Evolutionary conservation across 2,888 invertebrate genomes (phyloP).

Genomic region (Acleris sparsana): DNA sequence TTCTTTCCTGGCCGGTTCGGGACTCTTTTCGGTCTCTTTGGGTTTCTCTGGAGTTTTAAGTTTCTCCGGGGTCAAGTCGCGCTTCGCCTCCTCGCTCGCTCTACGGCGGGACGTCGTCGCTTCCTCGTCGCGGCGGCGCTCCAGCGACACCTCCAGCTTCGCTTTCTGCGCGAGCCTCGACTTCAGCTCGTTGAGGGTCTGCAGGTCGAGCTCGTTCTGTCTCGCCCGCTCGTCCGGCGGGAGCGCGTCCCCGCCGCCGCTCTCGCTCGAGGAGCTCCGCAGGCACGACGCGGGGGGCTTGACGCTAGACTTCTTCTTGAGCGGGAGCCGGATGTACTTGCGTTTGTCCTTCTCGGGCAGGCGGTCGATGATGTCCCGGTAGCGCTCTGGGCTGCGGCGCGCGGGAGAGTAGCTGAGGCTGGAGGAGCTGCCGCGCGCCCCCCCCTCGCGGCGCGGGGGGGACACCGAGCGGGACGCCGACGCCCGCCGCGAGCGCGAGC

Average conservation of each 20-base stretch:
- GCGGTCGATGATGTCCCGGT: slow-evolving; percentile 85
- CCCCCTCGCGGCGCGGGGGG: neutral
- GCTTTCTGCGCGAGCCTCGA: slow-evolving; percentile 87
- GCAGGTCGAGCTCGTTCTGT: slow-evolving; percentile 84
- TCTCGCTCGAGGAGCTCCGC: slow-evolving; percentile 84
- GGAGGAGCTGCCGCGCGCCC: slow-evolving; percentile 66
- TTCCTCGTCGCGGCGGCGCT: slow-evolving; percentile 43
- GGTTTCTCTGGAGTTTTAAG: slow-evolving; percentile 38
- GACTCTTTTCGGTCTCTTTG: slow-evolving; percentile 43
- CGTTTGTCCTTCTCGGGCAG: slow-evolving; percentile 82
- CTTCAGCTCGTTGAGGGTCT: slow-evolving; percentile 87
- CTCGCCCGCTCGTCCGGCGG: slow-evolving; percentile 74
- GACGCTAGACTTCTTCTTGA: slow-evolving; percentile 60
- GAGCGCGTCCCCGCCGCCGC: slow-evolving; percentile 81
- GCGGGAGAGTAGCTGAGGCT: slow-evolving; percentile 88
- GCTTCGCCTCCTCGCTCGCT: neutral
- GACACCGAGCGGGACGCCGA: slow-evolving; percentile 3
- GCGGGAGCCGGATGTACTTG: slow-evolving; percentile 74
- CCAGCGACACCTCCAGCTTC: slow-evolving; percentile 76
- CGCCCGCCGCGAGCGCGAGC: slow-evolving; percentile 20
- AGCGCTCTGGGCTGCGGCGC: slow-evolving; percentile 86
- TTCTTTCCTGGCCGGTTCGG: slow-evolving; percentile 41
- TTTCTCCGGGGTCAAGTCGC: slow-evolving; percentile 21
- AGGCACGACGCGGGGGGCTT: slow-evolving; percentile 80
- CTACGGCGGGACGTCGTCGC: slow-evolving; percentile 2